Conservation (phyloP, 2,888 invertebrate genomes). For the Lagria hirta region DNA sequence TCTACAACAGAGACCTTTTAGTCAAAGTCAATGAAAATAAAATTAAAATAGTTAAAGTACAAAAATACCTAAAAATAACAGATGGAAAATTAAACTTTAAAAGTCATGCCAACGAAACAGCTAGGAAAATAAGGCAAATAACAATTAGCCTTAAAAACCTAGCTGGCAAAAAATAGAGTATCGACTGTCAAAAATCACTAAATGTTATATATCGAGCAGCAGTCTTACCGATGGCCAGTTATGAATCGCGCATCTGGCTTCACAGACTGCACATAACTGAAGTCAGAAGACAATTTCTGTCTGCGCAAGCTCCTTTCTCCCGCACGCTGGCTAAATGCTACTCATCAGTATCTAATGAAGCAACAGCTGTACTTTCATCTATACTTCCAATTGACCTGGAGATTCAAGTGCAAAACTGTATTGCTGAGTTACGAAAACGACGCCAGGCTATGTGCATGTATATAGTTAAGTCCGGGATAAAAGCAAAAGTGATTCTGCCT, state of each 20-base stretch:
- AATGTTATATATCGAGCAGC: conserved; percentile 3
- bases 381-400: conserved; percentile 4
- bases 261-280: conserved; percentile 5
- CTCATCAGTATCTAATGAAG: not conserved
- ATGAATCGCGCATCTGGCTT: conserved; percentile 4
- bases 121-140: conserved; percentile 3
- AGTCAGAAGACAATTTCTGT: not conserved
- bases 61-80: conserved; percentile 1
- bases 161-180: not conserved
- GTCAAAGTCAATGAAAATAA: conserved; percentile 1
- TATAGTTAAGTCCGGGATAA: not conserved
- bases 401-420: conserved; percentile 1
- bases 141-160: not conserved
- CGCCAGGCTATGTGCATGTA: not conserved
- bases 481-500: too few species aligned
- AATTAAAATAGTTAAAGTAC: conserved; percentile 1
- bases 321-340: conserved; percentile 2
- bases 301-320: conserved; percentile 2
- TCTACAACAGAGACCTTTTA: conserved; percentile 2
- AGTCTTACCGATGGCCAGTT: conserved; percentile 4
- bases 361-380: conserved; percentile 4
- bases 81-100: conserved; percentile 2
- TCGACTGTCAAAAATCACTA: not conserved
- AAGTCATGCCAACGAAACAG: conserved; percentile 1
- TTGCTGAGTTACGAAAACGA: not conserved